Evolutionary conservation across 1,140 invertebrate species (phyloP), one percentile per base, ranked within the genome.

Genomic region (Asobara japonica): DNA sequence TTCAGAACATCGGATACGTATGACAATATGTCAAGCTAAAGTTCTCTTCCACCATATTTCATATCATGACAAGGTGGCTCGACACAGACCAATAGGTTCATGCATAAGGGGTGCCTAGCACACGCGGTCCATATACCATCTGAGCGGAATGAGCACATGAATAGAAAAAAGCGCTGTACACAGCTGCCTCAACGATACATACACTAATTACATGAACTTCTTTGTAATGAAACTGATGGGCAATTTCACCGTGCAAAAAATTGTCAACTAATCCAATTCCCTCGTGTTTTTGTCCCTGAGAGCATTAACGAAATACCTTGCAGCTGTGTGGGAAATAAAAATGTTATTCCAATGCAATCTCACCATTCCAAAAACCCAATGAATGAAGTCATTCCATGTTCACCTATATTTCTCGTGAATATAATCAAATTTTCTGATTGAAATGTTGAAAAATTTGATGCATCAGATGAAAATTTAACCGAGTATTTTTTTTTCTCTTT

Each of bases 171-270:
- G 13, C 22, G 22, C 22, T 10, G 41, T 45, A 16, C 18, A 45
- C 41, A n/a, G n/a, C 7, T 45, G 41, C 41, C n/a, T 18, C 10
- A 13, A 16, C 41, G n/a, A 45, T 45, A 16, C 22, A 56, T 13
- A 20, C 22, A 10, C 6, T 56, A 56, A 56, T 56, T 10, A 56
- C 22, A 27, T 56, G 22, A 56, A 18, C 20, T 10, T 56, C 51
- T 56, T 56, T 56, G 18, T 27, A 3, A 56, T 56, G 51, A 56
- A 56, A 56, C 51, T 56, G 18, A 56, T 27, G 51, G 20, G 51
- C 51, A 56, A 27, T 56, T 22, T 56, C 41, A 45, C n/a, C 41
- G 22, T 13, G 51, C 4, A 27, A 25, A 56, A 56, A 56, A 56
- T 56, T 25, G 51, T 10, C 6, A 22, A 56, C 6, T 56, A 56